A percentile compares a stretch with the other conserved stretches of the same genome.
Evolutionary conservation across 2,888 invertebrate species (phyloP).

Genomic region (Synergus japonicus): DNA sequence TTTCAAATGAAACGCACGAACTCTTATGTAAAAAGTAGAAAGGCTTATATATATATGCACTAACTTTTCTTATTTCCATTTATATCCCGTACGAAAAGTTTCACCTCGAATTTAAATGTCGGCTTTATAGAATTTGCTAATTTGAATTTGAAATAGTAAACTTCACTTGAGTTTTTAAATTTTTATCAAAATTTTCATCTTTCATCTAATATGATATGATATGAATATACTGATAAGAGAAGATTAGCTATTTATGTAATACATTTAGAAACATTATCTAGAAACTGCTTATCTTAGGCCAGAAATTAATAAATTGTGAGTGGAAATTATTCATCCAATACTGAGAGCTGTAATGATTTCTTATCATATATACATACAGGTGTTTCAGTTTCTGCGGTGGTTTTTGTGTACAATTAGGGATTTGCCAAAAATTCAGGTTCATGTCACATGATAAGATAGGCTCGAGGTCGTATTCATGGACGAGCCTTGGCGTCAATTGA

Average conservation of each 20-base stretch:
- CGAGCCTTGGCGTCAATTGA: slow-evolving; percentile 24
- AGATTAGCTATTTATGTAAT: slow-evolving; percentile 1
- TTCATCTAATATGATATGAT: neutral
- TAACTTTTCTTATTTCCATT: slow-evolving; percentile 1
- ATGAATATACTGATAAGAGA: neutral
- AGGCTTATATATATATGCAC: neutral
- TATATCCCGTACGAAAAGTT: neutral
- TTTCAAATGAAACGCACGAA: slow-evolving; percentile 18
- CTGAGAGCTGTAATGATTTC: too few species aligned
- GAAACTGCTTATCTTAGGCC: neutral
- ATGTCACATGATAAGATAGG: slow-evolving; percentile 29
- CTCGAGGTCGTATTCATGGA: slow-evolving; percentile 13
- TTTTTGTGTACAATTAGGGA: neutral
- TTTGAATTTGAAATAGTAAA: neutral
- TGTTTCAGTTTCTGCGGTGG: neutral
- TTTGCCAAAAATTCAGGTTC: slow-evolving; percentile 14
- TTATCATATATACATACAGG: neutral
- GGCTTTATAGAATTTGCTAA: neutral
- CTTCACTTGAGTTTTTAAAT: neutral
- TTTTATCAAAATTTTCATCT: neutral
- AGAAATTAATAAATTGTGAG: neutral
- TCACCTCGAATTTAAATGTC: neutral
- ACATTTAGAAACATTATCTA: neutral
- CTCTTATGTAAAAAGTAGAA: slow-evolving; percentile 26
- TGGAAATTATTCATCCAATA: neutral